Evolutionary conservation across 2,888 invertebrate genomes (phyloP).

Genomic region (Vanessa cardui): DNA sequence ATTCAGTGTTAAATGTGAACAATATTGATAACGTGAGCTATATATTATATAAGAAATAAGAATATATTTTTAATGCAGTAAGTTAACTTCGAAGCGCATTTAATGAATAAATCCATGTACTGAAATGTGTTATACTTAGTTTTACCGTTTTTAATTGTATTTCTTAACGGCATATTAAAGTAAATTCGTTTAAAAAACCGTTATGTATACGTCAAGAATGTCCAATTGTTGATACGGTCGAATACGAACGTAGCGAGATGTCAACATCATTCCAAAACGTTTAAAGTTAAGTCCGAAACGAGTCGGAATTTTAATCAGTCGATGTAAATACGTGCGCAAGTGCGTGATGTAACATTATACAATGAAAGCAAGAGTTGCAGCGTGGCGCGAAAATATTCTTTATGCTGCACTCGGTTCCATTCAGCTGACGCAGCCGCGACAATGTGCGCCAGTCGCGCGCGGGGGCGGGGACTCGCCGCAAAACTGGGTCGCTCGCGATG

Average conservation of each 20-base stretch:
- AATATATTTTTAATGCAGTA: no score
- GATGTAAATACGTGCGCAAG: constrained; percentile 56
- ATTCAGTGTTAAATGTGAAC: no score
- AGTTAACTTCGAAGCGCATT: no score
- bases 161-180: neutral
- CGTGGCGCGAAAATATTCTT: constrained; percentile 63
- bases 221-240: neutral
- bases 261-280: constrained; percentile 24
- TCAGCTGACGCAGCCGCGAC: constrained; percentile 71
- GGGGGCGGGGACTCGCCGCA: constrained; percentile 60
- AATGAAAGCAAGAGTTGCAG: constrained; percentile 70
- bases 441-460: constrained; percentile 63
- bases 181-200: neutral
- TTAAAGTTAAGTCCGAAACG: constrained; percentile 34
- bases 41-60: no score
- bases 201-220: neutral
- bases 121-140: no score
- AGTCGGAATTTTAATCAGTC: constrained; percentile 56
- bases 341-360: constrained; percentile 64
- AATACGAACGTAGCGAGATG: constrained; percentile 10
- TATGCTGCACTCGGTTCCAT: constrained; percentile 65
- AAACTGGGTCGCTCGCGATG: constrained; percentile 77
- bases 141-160: neutral
- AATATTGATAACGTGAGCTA: no score
- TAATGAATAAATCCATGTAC: no score